Evolutionary conservation across 2,113 vertebrate species (phyloP).

Genomic region (Hemiscyllium ocellatum): DNA sequence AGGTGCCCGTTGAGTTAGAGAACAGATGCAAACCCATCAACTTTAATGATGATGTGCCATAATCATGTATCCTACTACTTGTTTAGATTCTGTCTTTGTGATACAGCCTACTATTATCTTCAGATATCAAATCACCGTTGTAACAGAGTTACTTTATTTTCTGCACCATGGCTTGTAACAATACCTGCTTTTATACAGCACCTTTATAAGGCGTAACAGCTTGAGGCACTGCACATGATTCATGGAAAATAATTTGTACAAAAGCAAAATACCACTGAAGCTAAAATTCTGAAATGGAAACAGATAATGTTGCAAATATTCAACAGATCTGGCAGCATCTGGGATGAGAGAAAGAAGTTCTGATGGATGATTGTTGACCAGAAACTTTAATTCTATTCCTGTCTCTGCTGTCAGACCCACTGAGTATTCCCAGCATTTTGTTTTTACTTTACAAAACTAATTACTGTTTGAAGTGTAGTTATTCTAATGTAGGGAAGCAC

Average conservation of each 20-base stretch:
- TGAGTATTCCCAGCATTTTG: background rate
- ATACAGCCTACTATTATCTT: background rate
- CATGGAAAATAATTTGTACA: background rate
- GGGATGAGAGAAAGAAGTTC: background rate
- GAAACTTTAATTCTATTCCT: background rate
- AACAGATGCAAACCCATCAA: background rate
- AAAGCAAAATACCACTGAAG: background rate
- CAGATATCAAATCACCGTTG: background rate
- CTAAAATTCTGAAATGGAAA: background rate
- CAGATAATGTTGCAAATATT: background rate
- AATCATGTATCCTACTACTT: background rate
- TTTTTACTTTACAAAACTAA: background rate
- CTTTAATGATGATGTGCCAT: background rate
- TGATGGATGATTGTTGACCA: background rate
- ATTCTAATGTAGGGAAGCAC: background rate
- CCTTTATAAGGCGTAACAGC: background rate
- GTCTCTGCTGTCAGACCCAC: background rate
- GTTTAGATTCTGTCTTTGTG: background rate
- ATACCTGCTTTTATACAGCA: background rate
- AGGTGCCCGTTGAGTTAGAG: background rate
- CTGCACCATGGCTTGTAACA: background rate
- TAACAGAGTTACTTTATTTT: background rate
- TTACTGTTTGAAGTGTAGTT: background rate
- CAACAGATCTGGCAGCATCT: no score
- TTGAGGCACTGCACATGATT: background rate